A percentile compares a stretch with the other conserved stretches of the same genome.
Evolutionary conservation across 2,888 invertebrate species (phyloP).

Genomic region (Drosophila niveifrons): DNA sequence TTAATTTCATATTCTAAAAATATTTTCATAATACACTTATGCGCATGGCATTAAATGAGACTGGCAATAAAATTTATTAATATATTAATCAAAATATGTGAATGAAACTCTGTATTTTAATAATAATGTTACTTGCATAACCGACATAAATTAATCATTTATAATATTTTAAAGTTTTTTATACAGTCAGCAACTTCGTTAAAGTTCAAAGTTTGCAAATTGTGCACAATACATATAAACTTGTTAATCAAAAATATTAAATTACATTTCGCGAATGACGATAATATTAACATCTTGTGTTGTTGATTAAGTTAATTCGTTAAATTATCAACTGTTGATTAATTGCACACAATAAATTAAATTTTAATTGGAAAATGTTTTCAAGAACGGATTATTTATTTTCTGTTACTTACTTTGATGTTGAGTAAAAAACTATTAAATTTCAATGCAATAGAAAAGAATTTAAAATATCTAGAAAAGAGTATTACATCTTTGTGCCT

Average conservation of each 20-base stretch:
- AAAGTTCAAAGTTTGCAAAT: not conserved
- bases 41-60: conserved; percentile 10
- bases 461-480: too few relatives aligned
- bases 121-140: conserved; percentile 6
- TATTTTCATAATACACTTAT: conserved; percentile 16
- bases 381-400: not conserved
- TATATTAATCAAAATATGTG: conserved; percentile 18
- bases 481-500: too few relatives aligned
- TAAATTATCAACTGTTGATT: not conserved
- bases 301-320: not conserved
- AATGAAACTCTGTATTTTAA: not conserved
- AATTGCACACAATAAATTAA: not conserved
- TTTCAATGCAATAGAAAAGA: too few relatives aligned
- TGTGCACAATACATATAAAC: not conserved
- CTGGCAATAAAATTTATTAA: conserved; percentile 10
- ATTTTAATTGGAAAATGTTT: not conserved
- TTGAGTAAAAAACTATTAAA: too few relatives aligned
- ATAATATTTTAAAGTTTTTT: not conserved
- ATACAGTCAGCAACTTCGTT: not conserved
- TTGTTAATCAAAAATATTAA: not conserved
- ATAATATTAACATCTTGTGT: not conserved
- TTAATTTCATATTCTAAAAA: conserved; percentile 52
- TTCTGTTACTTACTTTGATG: not conserved
- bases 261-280: not conserved
- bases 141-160: conserved; percentile 3